Evolutionary conservation across 2,888 invertebrate species (phyloP), one percentile per base, ranked within the genome.

Genomic region (Drosophila kanekoi): DNA sequence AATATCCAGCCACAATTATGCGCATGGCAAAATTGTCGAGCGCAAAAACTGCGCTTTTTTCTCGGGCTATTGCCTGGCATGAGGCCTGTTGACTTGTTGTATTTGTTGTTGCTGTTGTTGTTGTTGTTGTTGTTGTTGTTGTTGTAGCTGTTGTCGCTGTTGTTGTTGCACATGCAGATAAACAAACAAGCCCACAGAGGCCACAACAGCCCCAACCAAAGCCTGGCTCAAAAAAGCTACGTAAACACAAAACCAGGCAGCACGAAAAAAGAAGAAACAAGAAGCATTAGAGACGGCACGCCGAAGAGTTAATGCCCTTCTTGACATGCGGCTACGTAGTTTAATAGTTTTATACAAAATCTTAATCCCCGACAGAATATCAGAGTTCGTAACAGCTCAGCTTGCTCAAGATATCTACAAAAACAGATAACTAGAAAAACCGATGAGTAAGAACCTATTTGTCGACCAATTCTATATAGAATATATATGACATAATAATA

Each of bases 1-100:
- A 77, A 78, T 71, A 71, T 61, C 71, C 74, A 63, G 73, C 63
- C 73, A 48, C 63, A 77, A 77, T 73, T 77, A 77, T 77, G 75
- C 74, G 71, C 77, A 73, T 73, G 73, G 58, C 77, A 73, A 77
- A 77, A 77, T 69, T 77, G 65, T 58, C 62, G 47, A 70, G 48
- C 54, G 41, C 66, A 67, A 37, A 57, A 37, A 64, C 53, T 77
- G 70, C 77, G 72, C 77, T 75, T 75, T 75, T 74, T 41, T n/a
- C 9, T 9, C 13, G 6, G 18, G 13, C 20, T 71, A 77, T 80
- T 81, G 80, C 72, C 82, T 81, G 80, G 73, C 82, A 73, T 40
- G 71, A 71, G 33, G 28, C 76, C 48, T 66, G 72, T 70, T 61
- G 66, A 48, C 69, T 61, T 63, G 62, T 64, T 16, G 4, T 11